phyloP scores from a whole-genome alignment of 2,113 vertebrate species.

The Oncorhynchus clarkii region DNA sequence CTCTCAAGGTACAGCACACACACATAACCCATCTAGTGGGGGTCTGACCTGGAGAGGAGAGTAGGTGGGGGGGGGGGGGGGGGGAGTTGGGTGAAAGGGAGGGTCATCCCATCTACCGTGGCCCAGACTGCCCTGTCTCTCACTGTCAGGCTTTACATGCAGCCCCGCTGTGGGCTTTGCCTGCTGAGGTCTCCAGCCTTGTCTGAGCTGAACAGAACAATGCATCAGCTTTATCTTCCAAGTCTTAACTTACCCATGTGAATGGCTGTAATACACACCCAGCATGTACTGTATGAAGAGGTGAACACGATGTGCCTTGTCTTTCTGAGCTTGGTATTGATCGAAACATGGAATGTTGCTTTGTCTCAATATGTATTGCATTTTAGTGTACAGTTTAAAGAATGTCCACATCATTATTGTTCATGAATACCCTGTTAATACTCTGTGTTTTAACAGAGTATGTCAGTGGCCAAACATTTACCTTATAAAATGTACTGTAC shows the following conservation, averaged over 20 bases:
- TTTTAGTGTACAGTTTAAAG: conserved; percentile 20
- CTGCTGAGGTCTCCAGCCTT: conserved; percentile 38
- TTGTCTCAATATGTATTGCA: conserved; percentile 24
- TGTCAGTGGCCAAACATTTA: not conserved
- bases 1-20: conserved; percentile 85
- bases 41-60: not conserved
- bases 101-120: conserved; percentile 4
- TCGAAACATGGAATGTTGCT: not conserved
- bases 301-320: not conserved
- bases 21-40: no score
- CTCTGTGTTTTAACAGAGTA: not conserved
- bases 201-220: not conserved
- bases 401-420: not conserved
- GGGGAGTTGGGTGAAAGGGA: not conserved
- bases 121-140: not conserved
- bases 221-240: not conserved
- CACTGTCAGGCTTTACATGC: conserved; percentile 15
- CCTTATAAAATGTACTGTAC: conserved; percentile 39
- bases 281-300: conserved; percentile 41
- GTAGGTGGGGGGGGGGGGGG: not conserved
- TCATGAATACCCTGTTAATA: not conserved
- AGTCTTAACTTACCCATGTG: conserved; percentile 39
- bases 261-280: conserved; percentile 33
- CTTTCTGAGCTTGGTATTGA: not conserved
- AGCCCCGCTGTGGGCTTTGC: conserved; percentile 53